phyloP scores from a whole-genome alignment of 2,113 vertebrate species.

The Austrofundulus limnaeus region DNA sequence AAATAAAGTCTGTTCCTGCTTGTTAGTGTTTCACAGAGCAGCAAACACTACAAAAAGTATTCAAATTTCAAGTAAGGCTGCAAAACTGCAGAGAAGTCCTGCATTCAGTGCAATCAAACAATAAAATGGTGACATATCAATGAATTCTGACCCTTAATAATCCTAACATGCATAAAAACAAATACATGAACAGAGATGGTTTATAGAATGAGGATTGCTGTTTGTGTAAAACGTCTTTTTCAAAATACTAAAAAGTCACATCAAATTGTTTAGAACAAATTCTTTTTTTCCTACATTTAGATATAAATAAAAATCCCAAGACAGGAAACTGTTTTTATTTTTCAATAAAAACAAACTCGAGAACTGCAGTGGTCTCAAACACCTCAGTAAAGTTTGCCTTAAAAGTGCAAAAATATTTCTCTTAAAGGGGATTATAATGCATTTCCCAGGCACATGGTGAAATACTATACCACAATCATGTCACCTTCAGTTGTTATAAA shows the following conservation, averaged over 20 bases:
- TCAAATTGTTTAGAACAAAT: too few species aligned
- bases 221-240: too few species aligned
- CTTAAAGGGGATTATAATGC: too few species aligned
- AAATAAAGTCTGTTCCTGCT: background rate
- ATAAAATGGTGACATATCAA: slow-evolving; percentile 1
- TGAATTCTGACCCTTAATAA: background rate
- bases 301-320: too few species aligned
- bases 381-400: slow-evolving; percentile 33
- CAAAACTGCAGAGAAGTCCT: slow-evolving; percentile 15
- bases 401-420: slow-evolving; percentile 31
- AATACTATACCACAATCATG: too few species aligned
- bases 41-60: background rate
- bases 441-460: too few species aligned
- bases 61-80: slow-evolving; percentile 49
- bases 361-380: slow-evolving; percentile 9
- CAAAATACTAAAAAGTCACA: too few species aligned
- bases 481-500: too few species aligned
- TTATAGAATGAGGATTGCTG: too few species aligned
- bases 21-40: background rate
- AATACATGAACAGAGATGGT: background rate
- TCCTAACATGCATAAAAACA: background rate
- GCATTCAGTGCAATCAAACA: slow-evolving; percentile 48
- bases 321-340: too few species aligned
- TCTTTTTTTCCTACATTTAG: too few species aligned
- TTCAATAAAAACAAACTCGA: slow-evolving; percentile 30